phyloP scores from a whole-genome alignment of 2,888 invertebrate genomes.

The Philhelius pedissequus region DNA sequence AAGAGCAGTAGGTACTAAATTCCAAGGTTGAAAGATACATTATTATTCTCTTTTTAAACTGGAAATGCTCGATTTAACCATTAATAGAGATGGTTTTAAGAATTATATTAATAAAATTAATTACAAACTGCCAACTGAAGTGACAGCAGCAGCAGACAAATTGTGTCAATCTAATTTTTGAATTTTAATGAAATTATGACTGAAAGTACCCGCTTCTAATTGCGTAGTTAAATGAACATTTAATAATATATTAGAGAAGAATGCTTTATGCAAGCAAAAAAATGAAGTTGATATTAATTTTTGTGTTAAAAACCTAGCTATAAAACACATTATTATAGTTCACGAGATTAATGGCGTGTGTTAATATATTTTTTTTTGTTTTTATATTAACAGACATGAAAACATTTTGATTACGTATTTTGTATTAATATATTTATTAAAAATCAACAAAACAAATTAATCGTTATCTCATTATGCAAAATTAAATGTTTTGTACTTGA shows the following conservation, averaged over 20 bases:
- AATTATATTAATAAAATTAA: not conserved
- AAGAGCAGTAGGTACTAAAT: not conserved
- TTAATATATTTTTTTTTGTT: not conserved
- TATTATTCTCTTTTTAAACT: constrained; percentile 1
- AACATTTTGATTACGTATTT: not conserved
- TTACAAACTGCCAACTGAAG: not conserved
- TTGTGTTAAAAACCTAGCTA: too few species aligned
- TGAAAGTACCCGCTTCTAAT: not conserved
- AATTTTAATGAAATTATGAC: not conserved
- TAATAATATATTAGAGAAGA: too few species aligned
- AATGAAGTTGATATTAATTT: too few species aligned
- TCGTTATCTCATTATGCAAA: not conserved
- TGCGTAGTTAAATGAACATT: too few species aligned
- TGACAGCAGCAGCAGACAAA: not conserved
- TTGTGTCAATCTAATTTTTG: not conserved
- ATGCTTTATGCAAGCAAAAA: too few species aligned
- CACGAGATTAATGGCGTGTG: too few species aligned
- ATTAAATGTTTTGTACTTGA: not conserved
- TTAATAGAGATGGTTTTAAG: not conserved
- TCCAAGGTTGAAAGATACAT: constrained; percentile 24
- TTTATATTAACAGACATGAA: too few species aligned
- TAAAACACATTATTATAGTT: too few species aligned
- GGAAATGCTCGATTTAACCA: constrained; percentile 28
- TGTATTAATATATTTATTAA: not conserved
- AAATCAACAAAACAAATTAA: constrained; percentile 4